phyloP scores from a whole-genome alignment of 92 coral and sea anemone species.

The Paragorgia papillata region DNA sequence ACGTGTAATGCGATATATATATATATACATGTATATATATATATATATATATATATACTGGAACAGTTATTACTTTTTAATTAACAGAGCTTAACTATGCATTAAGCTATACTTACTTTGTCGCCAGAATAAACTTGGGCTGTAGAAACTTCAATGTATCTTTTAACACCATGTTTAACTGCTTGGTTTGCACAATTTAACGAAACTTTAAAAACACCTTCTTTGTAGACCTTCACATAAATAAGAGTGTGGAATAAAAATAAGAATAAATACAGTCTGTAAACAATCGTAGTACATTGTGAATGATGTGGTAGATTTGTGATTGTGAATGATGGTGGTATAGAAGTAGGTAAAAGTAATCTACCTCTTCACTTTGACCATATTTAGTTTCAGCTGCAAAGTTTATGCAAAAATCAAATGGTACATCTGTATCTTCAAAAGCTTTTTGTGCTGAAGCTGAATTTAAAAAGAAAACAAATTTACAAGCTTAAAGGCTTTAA shows the following conservation, averaged over 20 bases:
- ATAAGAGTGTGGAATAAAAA: not conserved
- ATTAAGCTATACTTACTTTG: conserved; percentile 70
- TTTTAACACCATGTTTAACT: conserved; percentile 63
- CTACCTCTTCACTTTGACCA: conserved; percentile 90
- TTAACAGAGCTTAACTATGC: too few species aligned
- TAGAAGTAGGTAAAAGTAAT: not conserved
- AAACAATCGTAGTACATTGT: not conserved
- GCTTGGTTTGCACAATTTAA: conserved; percentile 92
- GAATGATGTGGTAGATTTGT: too few species aligned
- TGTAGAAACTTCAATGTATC: conserved; percentile 88
- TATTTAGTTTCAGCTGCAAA: conserved; percentile 96
- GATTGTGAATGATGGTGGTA: too few species aligned
- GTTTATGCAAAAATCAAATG: conserved; percentile 86
- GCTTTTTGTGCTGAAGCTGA: conserved; percentile 83
- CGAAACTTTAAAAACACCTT: conserved; percentile 83
- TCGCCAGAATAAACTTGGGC: conserved; percentile 87
- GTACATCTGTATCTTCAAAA: conserved; percentile 68
- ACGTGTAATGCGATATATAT: too few species aligned
- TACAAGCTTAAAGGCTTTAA: too few species aligned
- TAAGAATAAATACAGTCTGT: not conserved
- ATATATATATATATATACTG: too few species aligned
- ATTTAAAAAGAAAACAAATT: not conserved
- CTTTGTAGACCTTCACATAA: conserved; percentile 75
- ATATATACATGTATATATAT: too few species aligned
- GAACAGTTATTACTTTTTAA: too few species aligned